Conservation (phyloP, 2,797 vertebrate genomes). For the Lepus oiostolus region DNA sequence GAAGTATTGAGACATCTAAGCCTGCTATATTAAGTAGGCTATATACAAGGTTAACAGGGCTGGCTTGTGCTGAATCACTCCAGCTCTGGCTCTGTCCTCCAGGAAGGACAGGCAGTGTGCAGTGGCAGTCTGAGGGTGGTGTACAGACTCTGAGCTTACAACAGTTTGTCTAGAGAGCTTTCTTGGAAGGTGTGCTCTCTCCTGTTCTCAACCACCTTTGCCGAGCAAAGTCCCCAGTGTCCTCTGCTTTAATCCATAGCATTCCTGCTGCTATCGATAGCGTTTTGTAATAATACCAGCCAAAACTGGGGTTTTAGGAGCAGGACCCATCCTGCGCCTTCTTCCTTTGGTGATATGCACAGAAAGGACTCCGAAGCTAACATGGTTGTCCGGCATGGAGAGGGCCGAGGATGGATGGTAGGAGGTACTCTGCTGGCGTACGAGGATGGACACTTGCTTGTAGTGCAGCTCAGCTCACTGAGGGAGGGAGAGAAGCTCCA, state of each 20-base stretch:
- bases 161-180: background rate
- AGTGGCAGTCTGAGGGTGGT: background rate
- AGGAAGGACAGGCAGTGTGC: constrained; percentile 64
- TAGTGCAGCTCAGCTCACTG: constrained; percentile 23
- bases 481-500: background rate
- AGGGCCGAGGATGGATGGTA: background rate
- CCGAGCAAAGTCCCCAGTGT: background rate
- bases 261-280: constrained; percentile 33
- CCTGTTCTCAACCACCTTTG: constrained; percentile 36
- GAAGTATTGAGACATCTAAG: constrained; percentile 60
- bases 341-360: background rate
- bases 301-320: constrained; percentile 13
- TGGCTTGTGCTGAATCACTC: constrained; percentile 79
- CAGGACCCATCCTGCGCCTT: background rate
- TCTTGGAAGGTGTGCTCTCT: constrained; percentile 45
- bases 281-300: constrained; percentile 26
- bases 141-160: background rate
- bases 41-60: constrained; percentile 41
- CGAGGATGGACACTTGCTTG: background rate
- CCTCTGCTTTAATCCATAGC: constrained; percentile 53
- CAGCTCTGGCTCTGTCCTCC: constrained; percentile 66
- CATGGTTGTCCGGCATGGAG: background rate
- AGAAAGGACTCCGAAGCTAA: constrained; percentile 29
- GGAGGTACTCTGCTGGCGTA: background rate
- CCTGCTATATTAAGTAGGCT: constrained; percentile 75